phyloP scores from a whole-genome alignment of 1,140 invertebrate species.

The Trachymyrmex septentrionalis region DNA sequence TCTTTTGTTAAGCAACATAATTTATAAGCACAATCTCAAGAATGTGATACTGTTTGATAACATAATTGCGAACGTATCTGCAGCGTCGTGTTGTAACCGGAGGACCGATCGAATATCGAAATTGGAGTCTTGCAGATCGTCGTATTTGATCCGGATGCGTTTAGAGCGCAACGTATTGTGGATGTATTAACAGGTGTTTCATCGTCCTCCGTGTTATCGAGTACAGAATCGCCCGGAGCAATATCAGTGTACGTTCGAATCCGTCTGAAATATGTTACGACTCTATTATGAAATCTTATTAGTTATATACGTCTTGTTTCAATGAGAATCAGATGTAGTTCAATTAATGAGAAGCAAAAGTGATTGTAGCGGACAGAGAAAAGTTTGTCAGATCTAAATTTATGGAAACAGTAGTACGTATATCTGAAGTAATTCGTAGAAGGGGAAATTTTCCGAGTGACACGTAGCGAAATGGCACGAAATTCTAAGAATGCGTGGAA shows the following conservation, averaged over 20 bases:
- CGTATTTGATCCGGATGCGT: not conserved
- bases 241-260: not conserved
- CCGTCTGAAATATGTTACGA: not conserved
- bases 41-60: conserved; percentile 46
- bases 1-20: not conserved
- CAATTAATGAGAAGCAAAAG: not conserved
- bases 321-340: not conserved
- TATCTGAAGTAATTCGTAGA: not conserved
- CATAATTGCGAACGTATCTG: not conserved
- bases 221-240: not conserved
- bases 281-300: not conserved
- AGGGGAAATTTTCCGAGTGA: not conserved
- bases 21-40: not conserved
- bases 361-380: not conserved
- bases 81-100: not conserved
- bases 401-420: not conserved
- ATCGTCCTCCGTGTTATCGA: not conserved
- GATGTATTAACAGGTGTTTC: conserved; percentile 42
- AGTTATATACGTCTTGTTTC: not conserved
- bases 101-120: conserved; percentile 38
- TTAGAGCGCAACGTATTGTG: conserved; percentile 8
- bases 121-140: conserved; percentile 4
- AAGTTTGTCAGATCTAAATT: not conserved
- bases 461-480: not conserved
- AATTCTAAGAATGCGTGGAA: conserved; percentile 17